Conservation (phyloP, 2,888 invertebrate species). For the Altica lythri region DNA sequence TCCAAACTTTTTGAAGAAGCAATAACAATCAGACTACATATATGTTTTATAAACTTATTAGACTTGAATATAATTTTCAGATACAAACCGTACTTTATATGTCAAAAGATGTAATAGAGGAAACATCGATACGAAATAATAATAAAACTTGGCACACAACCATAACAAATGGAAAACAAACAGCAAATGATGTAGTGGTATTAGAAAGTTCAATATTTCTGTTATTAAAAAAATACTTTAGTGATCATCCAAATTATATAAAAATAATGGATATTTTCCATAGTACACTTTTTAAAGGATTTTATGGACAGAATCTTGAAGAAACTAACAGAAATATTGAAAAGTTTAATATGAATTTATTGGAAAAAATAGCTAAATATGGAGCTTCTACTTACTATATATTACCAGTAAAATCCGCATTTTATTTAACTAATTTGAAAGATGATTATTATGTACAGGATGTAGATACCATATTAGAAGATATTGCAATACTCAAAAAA, state of each 20-base stretch:
- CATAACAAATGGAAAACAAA: neutral
- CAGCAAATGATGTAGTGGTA: slow-evolving; percentile 10
- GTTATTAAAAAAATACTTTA: slow-evolving; percentile 14
- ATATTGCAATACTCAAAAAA: slow-evolving; percentile 13
- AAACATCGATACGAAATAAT: neutral
- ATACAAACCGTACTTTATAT: slow-evolving; percentile 6
- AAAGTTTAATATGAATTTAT: slow-evolving; percentile 4
- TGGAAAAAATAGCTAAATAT: slow-evolving; percentile 13
- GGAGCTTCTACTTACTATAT: slow-evolving; percentile 1
- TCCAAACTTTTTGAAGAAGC: too few species aligned
- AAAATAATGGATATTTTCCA: slow-evolving; percentile 12
- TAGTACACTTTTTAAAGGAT: neutral
- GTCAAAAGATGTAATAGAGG: slow-evolving; percentile 4
- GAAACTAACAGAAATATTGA: slow-evolving; percentile 4
- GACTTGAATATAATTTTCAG: slow-evolving; percentile 9
- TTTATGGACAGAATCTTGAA: slow-evolving; percentile 8
- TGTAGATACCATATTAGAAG: slow-evolving; percentile 5
- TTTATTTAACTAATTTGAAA: neutral
- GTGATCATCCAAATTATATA: slow-evolving; percentile 4
- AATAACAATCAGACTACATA: too few species aligned
- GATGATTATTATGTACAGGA: neutral
- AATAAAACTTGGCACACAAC: slow-evolving; percentile 9
- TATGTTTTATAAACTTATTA: neutral
- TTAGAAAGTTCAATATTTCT: slow-evolving; percentile 12
- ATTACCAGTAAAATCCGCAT: slow-evolving; percentile 10